A percentile compares a stretch with the other conserved stretches of the same genome.
Evolutionary conservation across 2,113 vertebrate species (phyloP).

Genomic region (Todiramphus chloris): DNA sequence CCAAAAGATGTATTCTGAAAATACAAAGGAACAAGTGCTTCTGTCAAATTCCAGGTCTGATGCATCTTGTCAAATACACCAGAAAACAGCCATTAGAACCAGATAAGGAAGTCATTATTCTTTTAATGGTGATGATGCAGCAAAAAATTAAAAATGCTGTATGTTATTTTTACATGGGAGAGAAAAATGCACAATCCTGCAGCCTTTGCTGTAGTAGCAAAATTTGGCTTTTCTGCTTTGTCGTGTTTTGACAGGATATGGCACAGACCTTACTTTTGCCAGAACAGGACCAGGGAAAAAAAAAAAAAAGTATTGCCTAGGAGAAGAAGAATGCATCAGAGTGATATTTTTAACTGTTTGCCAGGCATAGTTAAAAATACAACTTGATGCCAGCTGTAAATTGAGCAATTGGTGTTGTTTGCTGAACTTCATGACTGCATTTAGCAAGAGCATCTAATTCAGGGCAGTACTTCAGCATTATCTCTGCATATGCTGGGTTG

Average conservation of each 20-base stretch:
- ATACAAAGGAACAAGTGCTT: neutral
- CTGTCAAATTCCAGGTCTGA: neutral
- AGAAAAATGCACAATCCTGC: neutral
- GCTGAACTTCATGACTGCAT: neutral
- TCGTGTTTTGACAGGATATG: neutral
- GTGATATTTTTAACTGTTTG: slow-evolving; percentile 49
- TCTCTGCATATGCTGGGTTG: neutral
- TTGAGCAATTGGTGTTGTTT: slow-evolving; percentile 35
- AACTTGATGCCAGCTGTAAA: neutral
- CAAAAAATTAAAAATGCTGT: neutral
- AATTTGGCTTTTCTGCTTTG: neutral
- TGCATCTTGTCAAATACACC: neutral
- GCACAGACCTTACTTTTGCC: slow-evolving; percentile 25
- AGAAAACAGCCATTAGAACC: neutral
- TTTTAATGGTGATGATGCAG: neutral
- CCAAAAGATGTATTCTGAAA: neutral
- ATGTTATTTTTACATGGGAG: neutral
- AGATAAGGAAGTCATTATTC: neutral
- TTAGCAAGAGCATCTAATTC: neutral
- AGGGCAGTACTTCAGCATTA: neutral
- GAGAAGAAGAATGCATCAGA: slow-evolving; percentile 15
- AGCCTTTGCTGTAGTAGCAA: neutral
- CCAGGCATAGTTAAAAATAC: slow-evolving; percentile 1
- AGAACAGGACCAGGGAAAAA: neutral
- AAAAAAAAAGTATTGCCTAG: neutral